Conservation (phyloP, 2,113 vertebrate genomes). For the Nibea albiflora region DNA sequence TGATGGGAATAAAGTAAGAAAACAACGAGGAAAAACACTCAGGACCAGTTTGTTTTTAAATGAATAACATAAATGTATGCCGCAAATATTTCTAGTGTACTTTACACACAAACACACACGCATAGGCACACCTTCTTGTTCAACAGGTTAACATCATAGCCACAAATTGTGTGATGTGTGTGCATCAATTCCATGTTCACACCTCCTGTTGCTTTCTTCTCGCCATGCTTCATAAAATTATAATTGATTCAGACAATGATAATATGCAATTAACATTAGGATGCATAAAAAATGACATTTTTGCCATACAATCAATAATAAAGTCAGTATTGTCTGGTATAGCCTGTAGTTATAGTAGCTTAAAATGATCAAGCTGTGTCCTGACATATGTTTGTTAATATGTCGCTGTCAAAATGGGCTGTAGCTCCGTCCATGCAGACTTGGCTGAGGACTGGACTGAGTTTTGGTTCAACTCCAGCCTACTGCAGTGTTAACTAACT, state of each 20-base stretch:
- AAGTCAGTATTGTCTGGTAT: background rate
- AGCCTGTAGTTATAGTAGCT: background rate
- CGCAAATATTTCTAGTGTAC: background rate
- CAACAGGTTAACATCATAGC: constrained; percentile 36
- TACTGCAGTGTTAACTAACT: too few species aligned
- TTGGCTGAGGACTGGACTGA: too few species aligned
- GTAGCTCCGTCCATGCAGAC: too few species aligned
- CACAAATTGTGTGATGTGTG: background rate
- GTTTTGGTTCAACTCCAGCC: too few species aligned
- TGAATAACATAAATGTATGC: background rate
- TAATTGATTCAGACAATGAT: background rate
- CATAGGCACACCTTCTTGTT: background rate
- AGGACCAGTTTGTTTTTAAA: background rate
- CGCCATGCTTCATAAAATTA: background rate
- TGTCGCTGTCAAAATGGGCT: too few species aligned
- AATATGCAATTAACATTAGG: background rate
- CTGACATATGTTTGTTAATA: background rate
- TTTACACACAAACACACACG: background rate
- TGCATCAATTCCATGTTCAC: too few species aligned
- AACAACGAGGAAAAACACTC: background rate
- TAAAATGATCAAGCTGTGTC: background rate
- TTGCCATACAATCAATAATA: background rate
- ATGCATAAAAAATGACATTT: background rate
- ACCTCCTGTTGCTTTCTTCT: background rate
- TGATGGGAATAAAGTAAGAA: background rate